Conservation (phyloP, 64 coral and sea anemone species). For the Montipora foliosa region DNA sequence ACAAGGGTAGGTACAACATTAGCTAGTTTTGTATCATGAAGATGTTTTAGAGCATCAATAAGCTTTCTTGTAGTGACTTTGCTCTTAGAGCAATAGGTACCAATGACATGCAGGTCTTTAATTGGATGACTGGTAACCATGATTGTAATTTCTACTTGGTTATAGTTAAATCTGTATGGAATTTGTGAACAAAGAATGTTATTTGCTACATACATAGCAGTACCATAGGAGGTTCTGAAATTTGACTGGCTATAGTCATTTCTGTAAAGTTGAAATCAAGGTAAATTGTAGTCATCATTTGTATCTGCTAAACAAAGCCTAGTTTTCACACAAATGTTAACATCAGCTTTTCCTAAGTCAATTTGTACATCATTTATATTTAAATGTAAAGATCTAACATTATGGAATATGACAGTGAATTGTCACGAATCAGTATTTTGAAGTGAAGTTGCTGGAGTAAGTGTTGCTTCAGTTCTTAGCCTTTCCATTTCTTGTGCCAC, state of each 20-base stretch:
- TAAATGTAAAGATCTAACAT: constrained; percentile 50
- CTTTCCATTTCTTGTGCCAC: constrained; percentile 23
- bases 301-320: not conserved
- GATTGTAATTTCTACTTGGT: constrained; percentile 69
- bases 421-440: too few species aligned
- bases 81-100: constrained; percentile 57
- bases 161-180: constrained; percentile 46
- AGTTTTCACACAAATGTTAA: constrained; percentile 49
- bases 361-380: constrained; percentile 23
- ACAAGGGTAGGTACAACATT: not conserved
- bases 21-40: constrained; percentile 31
- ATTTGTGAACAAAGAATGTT: not conserved
- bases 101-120: constrained; percentile 50
- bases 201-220: constrained; percentile 23
- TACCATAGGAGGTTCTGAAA: constrained; percentile 29
- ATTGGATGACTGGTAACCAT: constrained; percentile 29
- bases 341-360: constrained; percentile 4
- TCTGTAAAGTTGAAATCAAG: constrained; percentile 14
- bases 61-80: constrained; percentile 14
- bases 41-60: constrained; percentile 47
- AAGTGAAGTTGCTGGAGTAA: too few species aligned
- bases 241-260: constrained; percentile 1
- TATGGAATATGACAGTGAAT: constrained; percentile 14
- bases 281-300: not conserved
- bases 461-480: not conserved